phyloP scores from a whole-genome alignment of 1,140 invertebrate species.

The Cataglyphis hispanica region DNA sequence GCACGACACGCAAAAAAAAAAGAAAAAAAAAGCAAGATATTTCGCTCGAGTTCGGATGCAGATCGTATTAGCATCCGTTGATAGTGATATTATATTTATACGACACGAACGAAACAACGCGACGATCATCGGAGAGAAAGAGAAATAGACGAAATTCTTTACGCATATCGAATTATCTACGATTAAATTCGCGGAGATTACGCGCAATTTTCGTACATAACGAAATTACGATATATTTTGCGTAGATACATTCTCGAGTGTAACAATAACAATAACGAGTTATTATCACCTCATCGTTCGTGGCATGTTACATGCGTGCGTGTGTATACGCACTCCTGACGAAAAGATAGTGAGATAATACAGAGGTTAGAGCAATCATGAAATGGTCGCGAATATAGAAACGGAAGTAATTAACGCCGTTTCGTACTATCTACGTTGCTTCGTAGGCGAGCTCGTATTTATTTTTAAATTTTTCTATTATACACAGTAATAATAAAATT shows the following conservation, averaged over 20 bases:
- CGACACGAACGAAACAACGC: neutral
- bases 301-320: neutral
- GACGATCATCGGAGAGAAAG: neutral
- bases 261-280: neutral
- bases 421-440: neutral
- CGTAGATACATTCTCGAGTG: neutral
- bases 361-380: neutral
- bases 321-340: too few species aligned
- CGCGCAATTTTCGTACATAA: neutral
- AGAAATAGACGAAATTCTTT: too few species aligned
- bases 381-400: neutral
- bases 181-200: too few species aligned
- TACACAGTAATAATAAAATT: too few species aligned
- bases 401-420: slow-evolving; percentile 43
- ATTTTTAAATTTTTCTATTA: neutral
- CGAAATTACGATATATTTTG: neutral
- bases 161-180: too few species aligned
- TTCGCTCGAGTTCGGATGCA: neutral
- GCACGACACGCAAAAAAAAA: neutral
- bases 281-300: neutral
- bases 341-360: neutral
- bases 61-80: neutral
- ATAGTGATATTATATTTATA: neutral
- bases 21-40: neutral
- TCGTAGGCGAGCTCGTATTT: neutral